These are phyloP conservation scores for Lagodon rhomboides DNA, from an alignment of 2,797 vertebrate genomes.

Conservation along the genomic window DNA sequence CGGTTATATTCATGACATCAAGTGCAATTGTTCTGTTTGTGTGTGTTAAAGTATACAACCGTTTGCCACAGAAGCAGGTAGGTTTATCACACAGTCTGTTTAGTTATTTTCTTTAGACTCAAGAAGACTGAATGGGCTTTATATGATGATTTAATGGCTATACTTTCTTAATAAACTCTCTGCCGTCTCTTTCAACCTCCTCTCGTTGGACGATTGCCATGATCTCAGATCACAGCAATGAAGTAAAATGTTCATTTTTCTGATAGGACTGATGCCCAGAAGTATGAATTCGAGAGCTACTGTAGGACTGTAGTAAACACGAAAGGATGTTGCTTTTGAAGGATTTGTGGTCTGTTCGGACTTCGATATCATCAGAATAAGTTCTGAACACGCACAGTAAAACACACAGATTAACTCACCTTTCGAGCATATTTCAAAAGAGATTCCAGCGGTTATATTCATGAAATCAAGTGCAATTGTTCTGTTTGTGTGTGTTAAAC, in stretches of 20 bases:
- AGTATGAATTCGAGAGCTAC: no score
- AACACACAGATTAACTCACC: no score
- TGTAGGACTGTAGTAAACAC: no score
- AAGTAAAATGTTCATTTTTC: no score
- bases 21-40: background rate
- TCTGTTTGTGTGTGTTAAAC: background rate
- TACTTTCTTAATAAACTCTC: background rate
- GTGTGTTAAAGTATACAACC: background rate
- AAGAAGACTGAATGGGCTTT: background rate
- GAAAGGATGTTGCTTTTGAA: no score
- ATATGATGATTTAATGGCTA: background rate
- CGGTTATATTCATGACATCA: background rate
- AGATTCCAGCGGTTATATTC: background rate
- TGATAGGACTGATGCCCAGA: no score
- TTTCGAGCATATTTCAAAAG: background rate
- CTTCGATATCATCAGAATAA: no score
- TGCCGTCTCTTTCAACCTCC: background rate
- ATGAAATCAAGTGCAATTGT: background rate
- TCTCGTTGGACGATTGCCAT: constrained; percentile 7
- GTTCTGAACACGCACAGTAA: no score
- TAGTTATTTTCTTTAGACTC: background rate
- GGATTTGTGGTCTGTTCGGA: no score
- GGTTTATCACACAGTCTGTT: no score
- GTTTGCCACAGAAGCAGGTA: background rate
- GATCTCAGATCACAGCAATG: no score